Evolutionary conservation across 2,888 invertebrate genomes (phyloP), one percentile per base, ranked within the genome.

Genomic region (Odontomyia ornata): DNA sequence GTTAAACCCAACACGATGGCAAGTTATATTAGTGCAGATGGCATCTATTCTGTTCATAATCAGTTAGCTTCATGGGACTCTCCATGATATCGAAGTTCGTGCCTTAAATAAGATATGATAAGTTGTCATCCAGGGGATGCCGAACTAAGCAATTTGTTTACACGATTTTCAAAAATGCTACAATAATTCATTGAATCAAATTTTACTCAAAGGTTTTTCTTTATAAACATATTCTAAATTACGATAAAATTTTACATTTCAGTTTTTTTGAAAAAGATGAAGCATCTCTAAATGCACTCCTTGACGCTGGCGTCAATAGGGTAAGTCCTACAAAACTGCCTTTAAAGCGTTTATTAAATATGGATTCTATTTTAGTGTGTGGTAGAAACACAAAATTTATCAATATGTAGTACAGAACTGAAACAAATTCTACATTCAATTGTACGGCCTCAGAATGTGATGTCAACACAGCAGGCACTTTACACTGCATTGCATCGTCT

Each of bases 221-320:
- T n/a, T n/a, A n/a, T n/a, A n/a, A n/a, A n/a, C n/a, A n/a, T n/a
- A n/a, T n/a, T n/a, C n/a, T n/a, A n/a, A n/a, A n/a, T n/a, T n/a
- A n/a, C n/a, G n/a, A 36, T 36, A 36, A 36, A 36, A 36, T 5
- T 36, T 36, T 9, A 9, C 15, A 52, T 90, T 91, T 65, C 89
- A 96, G 96, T 86, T 91, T 91, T 82, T 93, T 93, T 83, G 93
- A 95, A 82, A 95, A 93, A 86, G 93, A 95, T 83, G 96, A 96
- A 85, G 91, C 93, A 80, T 91, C 90, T 56, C 90, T 95, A 79
- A 88, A 93, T 83, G 91, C 93, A 81, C 90, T 94, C 82, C 88
- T 96, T 83, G 94, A 95, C 84, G 91, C 93, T 82, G 97, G 97
- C 83, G 96, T 93, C 87, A 94, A 93, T 88, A 91, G 95, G 91